Evolutionary conservation across 1,140 invertebrate species (phyloP), one percentile per base, ranked within the genome.

Genomic region (Belonocnema kinseyi): DNA sequence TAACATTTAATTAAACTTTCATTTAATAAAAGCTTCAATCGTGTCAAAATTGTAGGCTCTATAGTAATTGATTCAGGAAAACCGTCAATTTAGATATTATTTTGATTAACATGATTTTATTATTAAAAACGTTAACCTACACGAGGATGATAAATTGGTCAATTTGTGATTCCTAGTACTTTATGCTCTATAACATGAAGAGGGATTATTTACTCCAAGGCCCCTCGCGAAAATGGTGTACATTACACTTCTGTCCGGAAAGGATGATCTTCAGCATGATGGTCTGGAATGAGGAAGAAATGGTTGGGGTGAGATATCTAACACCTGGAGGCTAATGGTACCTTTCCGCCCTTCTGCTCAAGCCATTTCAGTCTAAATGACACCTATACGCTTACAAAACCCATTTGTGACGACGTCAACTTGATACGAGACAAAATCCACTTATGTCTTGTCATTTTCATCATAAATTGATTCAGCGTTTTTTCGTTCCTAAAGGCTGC

Each of bases 291-390:
- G 74, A 80, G 77, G 76, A 77, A 76, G 76, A 50, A 80, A 82
- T 72, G 78, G 77, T 54, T 46, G 56, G 79, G 74, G 76, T 87
- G 85, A 80, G 85, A 87, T 85, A 87, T 81, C 79, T 85, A 83
- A 84, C 86, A 87, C 86, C 86, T 87, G 86, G 80, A 85, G 81
- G 82, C 85, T 87, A 87, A 87, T 87, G 85, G 85, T 72, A 74
- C 76, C 21, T 51, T 66, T 33, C 26, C 61, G 33, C 80, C 75
- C 71, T 74, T 21, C 56, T 26, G 73, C 54, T 33, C 51, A 50
- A 51, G 26, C 40, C 72, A 66, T 77, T 75, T 58, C 54, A 75
- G 58, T 54, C 73, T 77, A 78, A 81, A 81, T 77, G 80, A 81
- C 75, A 73, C 50, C 17, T 51, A 21, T 26, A 74, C 75, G 51